Percentiles rank a stretch among this genome's conserved stretches.
Conservation (phyloP, 2,888 invertebrate genomes). For the Pollenia amentaria region DNA sequence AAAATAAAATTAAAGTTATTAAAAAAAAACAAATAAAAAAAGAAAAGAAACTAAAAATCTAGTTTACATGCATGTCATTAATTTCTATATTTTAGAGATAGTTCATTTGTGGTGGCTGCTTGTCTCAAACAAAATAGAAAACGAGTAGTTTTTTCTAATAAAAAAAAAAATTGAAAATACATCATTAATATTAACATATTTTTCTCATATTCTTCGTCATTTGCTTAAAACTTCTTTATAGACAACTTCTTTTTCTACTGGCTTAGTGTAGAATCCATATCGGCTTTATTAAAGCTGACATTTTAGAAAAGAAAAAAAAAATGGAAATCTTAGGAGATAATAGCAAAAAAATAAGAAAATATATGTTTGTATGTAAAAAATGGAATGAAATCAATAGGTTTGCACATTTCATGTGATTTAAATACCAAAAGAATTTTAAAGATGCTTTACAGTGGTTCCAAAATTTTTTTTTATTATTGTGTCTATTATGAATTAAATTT, state of each 20-base stretch:
- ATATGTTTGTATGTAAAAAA: slow-evolving; percentile 29
- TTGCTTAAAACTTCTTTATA: slow-evolving; percentile 36
- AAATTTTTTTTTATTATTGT: too few relatives aligned
- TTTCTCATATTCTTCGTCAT: not conserved
- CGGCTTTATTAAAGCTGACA: slow-evolving; percentile 59
- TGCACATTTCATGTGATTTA: slow-evolving; percentile 28
- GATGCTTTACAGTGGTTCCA: not conserved
- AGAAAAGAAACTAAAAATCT: slow-evolving; percentile 66
- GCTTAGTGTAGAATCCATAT: slow-evolving; percentile 20
- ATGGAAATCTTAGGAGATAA: slow-evolving; percentile 56
- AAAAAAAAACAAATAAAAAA: slow-evolving; percentile 11
- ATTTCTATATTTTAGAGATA: slow-evolving; percentile 58
- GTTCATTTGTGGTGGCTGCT: slow-evolving; percentile 31
- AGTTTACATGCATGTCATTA: slow-evolving; percentile 74
- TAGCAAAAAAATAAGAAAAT: not conserved
- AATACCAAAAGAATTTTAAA: slow-evolving; percentile 30
- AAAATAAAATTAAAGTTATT: slow-evolving; percentile 39
- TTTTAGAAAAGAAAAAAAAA: slow-evolving; percentile 50
- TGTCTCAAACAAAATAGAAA: slow-evolving; percentile 64
- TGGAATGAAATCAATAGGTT: slow-evolving; percentile 63
- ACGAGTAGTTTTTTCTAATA: slow-evolving; percentile 31
- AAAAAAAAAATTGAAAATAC: slow-evolving; percentile 61
- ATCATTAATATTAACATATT: slow-evolving; percentile 60
- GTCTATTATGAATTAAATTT: too few relatives aligned
- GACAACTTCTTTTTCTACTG: slow-evolving; percentile 2